phyloP scores from a whole-genome alignment of 2,888 invertebrate genomes.

The Acleris emargana region DNA sequence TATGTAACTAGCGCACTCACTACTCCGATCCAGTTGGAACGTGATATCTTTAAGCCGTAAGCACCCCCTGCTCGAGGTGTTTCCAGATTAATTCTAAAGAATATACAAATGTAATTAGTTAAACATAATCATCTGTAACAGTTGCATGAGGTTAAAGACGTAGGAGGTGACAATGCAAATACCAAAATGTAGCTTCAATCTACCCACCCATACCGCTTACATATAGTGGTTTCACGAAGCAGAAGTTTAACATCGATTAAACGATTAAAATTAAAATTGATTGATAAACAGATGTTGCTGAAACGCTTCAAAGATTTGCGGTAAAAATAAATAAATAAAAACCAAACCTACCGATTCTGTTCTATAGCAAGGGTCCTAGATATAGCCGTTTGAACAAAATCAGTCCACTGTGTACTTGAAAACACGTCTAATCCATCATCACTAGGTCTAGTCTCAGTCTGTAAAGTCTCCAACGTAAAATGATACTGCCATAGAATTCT shows the following conservation, averaged over 20 bases:
- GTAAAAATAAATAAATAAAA: too few species aligned
- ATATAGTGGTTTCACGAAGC: too few species aligned
- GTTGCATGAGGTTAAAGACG: too few species aligned
- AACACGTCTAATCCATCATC: constrained; percentile 87
- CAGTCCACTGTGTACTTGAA: constrained; percentile 83
- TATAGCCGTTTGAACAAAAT: constrained; percentile 78
- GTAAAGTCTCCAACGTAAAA: constrained; percentile 87
- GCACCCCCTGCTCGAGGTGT: constrained; percentile 79
- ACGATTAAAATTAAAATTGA: too few species aligned
- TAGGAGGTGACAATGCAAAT: too few species aligned
- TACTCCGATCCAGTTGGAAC: constrained; percentile 82
- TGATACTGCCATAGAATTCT: constrained; percentile 86
- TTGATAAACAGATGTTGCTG: too few species aligned
- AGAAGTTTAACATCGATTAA: too few species aligned
- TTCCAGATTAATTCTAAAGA: constrained; percentile 56
- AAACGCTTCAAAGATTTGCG: too few species aligned
- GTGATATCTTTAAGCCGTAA: constrained; percentile 88
- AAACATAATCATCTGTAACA: too few species aligned
- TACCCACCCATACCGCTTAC: too few species aligned
- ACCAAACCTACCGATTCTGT: constrained; percentile 79
- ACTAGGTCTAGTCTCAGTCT: constrained; percentile 83
- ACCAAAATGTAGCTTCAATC: too few species aligned
- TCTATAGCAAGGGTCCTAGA: constrained; percentile 80
- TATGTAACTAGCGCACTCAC: constrained; percentile 89
- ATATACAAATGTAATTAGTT: constrained; percentile 10